phyloP scores from a whole-genome alignment of 2,113 vertebrate species.

The Spea bombifrons region DNA sequence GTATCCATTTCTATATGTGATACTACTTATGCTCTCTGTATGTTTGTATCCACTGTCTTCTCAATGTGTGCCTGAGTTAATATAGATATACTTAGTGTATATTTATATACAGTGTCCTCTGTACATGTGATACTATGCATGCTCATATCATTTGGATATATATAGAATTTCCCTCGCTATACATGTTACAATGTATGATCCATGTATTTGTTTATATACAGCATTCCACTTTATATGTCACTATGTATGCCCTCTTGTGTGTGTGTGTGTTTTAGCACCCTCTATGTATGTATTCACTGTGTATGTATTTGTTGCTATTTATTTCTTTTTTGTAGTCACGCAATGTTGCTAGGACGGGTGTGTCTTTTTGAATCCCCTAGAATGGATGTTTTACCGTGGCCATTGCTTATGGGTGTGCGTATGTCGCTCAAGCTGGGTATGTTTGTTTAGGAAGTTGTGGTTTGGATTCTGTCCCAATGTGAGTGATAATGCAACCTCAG shows the following conservation, averaged over 20 bases:
- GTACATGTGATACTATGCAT: too few species aligned
- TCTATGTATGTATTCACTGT: neutral
- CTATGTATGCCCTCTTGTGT: neutral
- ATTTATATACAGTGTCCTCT: too few species aligned
- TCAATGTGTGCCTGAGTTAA: too few species aligned
- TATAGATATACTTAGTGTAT: too few species aligned
- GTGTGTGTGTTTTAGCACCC: neutral
- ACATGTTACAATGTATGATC: too few species aligned
- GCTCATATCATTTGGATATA: too few species aligned
- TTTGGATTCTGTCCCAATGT: neutral
- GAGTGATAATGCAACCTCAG: neutral
- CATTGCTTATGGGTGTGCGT: neutral
- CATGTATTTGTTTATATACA: too few species aligned
- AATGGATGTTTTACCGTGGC: neutral
- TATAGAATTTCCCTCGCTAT: too few species aligned
- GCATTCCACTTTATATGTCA: neutral
- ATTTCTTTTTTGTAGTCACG: neutral
- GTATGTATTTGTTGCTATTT: neutral
- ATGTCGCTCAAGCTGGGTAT: neutral
- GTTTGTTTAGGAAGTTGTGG: constrained; percentile 16
- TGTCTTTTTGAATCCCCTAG: neutral
- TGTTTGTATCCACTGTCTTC: too few species aligned
- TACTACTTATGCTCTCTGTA: too few species aligned
- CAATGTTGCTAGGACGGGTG: neutral
- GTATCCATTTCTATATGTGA: too few species aligned